Evolutionary conservation across 2,113 vertebrate genomes (phyloP), one percentile per base, ranked within the genome.

Genomic region (Aleadryas rufinucha): DNA sequence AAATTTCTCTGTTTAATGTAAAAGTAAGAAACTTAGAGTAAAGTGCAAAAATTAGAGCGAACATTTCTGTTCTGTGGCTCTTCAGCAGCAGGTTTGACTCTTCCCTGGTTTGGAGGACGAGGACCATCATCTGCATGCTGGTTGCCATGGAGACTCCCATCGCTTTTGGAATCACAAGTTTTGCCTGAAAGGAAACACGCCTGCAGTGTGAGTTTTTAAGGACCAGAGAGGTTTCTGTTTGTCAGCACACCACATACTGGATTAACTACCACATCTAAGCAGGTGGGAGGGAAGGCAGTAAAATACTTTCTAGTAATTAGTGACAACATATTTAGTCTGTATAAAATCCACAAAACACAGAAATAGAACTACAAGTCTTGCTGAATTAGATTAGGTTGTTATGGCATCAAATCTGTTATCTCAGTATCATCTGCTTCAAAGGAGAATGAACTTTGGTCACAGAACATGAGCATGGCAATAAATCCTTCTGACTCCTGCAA

Each of bases 11-110:
- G 72, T 78, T 94, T 89, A 77, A 91, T 66, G 80, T 92, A 87
- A 88, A 86, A 95, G 4, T 92, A 88, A 93, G 88, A 50, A 72
- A 70, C 53, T 96, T 94, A 98, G 69, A 98, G 53, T 88, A 98
- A 77, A 85, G 90, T 96, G 93, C 98, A 98, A 83, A 98, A 97
- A 91, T 95, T 98, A 35, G 97, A 98, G 69, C 63, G 95, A 63
- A 97, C 61, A 9, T 94, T 93, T 94, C 95, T 98, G 23, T 71
- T 96, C 76, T 35, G 87, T 56, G 87, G 95, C 82, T 97, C 92
- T 56, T 88, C 83, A 65, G 95, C 52, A 80, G 92, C 85, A 84
- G 94, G 85, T 66, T 94, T 96, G 41, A 78, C 93, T 90, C 88
- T 96, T 56, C 80, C 60, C 65, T 30, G 83, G 60, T 56, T 94